Conservation (phyloP, 35 echinoderm and acorn worm species). For the Nesometra sesokonis region DNA sequence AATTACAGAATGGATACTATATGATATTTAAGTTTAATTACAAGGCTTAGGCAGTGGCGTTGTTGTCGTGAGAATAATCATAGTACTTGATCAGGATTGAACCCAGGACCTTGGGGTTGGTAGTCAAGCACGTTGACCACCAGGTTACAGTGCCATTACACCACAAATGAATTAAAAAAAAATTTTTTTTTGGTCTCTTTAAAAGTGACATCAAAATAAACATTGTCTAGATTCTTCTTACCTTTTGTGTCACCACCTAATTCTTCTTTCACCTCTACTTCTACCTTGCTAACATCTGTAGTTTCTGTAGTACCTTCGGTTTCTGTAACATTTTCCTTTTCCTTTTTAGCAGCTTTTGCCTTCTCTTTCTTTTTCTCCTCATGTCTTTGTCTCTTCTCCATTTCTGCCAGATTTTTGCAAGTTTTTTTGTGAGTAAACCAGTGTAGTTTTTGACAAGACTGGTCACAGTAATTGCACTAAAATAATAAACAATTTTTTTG, state of each 20-base stretch:
- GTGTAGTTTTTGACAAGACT: constrained; percentile 78
- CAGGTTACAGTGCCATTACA: no score
- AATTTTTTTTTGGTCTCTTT: no score
- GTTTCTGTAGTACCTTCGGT: constrained; percentile 21
- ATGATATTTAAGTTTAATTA: no score
- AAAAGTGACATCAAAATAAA: no score
- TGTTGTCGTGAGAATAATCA: no score
- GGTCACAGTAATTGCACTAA: constrained; percentile 81
- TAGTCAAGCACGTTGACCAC: no score
- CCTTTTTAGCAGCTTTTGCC: constrained; percentile 13
- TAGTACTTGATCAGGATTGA: no score
- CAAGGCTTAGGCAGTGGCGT: no score
- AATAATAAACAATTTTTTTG: neutral
- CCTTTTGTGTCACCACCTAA: neutral
- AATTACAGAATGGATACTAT: no score
- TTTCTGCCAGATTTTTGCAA: constrained; percentile 56
- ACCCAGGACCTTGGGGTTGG: no score
- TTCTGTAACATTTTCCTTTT: constrained; percentile 26
- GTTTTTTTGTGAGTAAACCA: constrained; percentile 98
- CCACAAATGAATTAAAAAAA: no score
- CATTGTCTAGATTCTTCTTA: no score
- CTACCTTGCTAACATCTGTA: neutral
- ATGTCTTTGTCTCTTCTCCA: constrained; percentile 15
- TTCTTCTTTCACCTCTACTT: neutral
- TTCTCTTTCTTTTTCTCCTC: constrained; percentile 28